phyloP scores from a whole-genome alignment of 64 coral and sea anemone genomes.

The Stichodactyla helianthus region DNA sequence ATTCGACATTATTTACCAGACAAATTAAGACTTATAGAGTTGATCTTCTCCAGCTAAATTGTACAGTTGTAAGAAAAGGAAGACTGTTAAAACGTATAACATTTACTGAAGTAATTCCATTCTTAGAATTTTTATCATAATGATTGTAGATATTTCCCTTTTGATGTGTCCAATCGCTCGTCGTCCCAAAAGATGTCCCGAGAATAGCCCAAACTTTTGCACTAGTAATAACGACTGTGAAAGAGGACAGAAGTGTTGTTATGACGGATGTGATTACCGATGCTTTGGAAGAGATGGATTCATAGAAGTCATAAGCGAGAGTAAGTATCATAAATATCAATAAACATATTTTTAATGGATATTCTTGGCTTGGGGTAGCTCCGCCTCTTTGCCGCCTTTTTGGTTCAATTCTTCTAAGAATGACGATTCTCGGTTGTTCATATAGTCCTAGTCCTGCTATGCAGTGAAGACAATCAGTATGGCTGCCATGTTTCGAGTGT shows the following conservation, averaged over 20 bases:
- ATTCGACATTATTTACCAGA: too few species aligned
- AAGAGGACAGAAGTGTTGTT: conserved; percentile 46
- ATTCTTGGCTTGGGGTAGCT: not conserved
- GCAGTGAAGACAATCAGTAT: too few species aligned
- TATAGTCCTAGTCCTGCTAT: too few species aligned
- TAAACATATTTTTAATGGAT: not conserved
- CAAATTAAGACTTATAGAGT: too few species aligned
- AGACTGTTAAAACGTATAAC: not conserved
- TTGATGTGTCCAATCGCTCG: conserved; percentile 20
- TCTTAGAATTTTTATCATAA: not conserved
- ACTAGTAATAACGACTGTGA: conserved; percentile 33
- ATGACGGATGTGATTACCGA: conserved; percentile 33
- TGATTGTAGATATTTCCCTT: not conserved
- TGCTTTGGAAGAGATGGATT: conserved; percentile 22
- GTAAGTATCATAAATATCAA: not conserved
- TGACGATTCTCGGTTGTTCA: too few species aligned
- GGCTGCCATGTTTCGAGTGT: too few species aligned
- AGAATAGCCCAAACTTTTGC: conserved; percentile 4
- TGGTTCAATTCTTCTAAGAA: too few species aligned
- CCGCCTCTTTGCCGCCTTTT: too few species aligned
- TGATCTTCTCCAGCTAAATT: not conserved
- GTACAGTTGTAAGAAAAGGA: not conserved
- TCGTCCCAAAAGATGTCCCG: conserved; percentile 21
- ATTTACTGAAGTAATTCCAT: not conserved
- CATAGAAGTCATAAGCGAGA: not conserved